Conservation (phyloP, 2,113 vertebrate genomes). For the Dolichallabes microphthalmus region DNA sequence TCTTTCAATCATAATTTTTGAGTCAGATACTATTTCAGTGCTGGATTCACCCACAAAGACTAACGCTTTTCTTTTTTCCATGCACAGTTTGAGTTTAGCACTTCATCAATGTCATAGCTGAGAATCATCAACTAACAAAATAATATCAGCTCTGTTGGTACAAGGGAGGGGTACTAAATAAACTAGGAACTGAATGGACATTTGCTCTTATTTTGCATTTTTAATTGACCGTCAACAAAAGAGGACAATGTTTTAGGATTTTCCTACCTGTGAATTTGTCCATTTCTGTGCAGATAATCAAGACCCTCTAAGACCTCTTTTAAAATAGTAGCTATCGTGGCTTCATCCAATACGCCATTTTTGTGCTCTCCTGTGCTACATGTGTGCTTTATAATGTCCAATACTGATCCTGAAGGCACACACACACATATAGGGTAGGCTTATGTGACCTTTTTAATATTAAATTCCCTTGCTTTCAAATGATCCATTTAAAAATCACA, state of each 20-base stretch:
- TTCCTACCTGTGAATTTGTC: conserved; percentile 94
- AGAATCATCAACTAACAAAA: not conserved
- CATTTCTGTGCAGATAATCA: conserved; percentile 96
- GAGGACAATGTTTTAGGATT: not conserved
- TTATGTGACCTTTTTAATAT: not conserved
- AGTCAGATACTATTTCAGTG: conserved; percentile 12
- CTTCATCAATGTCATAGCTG: not conserved
- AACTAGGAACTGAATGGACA: not conserved
- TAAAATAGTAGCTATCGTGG: conserved; percentile 94
- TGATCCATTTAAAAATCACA: not conserved
- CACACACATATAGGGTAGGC: not conserved
- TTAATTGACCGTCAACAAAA: not conserved
- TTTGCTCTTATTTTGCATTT: not conserved
- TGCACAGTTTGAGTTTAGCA: not conserved
- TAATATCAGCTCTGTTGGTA: not conserved
- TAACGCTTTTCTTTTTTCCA: not conserved
- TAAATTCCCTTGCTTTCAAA: not conserved
- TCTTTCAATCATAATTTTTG: not conserved
- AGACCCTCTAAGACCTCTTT: conserved; percentile 96
- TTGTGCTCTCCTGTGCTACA: conserved; percentile 89
- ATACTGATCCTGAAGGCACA: conserved; percentile 85
- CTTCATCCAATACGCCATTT: conserved; percentile 88
- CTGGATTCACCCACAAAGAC: not conserved
- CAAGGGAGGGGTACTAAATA: not conserved
- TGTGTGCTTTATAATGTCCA: conserved; percentile 98